A percentile compares a stretch with the other conserved stretches of the same genome.
Evolutionary conservation across 2,888 invertebrate species (phyloP).

Genomic region (Lithophane leautieri): DNA sequence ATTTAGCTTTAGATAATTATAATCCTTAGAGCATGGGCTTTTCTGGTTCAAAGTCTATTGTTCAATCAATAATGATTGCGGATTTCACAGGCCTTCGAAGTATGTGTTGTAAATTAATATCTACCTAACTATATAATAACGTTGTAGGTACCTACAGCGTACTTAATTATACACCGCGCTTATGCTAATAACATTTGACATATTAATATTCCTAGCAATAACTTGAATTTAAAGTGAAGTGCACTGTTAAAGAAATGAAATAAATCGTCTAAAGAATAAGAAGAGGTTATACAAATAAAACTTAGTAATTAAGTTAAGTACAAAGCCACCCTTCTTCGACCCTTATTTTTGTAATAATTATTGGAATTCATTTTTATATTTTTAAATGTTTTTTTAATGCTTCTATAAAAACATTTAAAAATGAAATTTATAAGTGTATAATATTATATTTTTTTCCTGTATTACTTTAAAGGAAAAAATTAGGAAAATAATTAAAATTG

Average conservation of each 20-base stretch:
- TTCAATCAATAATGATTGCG: no score
- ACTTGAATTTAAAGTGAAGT: conserved; percentile 23
- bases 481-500: conserved; percentile 21
- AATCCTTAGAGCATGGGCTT: neutral
- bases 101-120: neutral
- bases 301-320: conserved; percentile 5
- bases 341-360: conserved; percentile 15
- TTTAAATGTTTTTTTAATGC: no score
- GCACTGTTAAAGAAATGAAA: conserved; percentile 17
- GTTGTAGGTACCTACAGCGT: neutral
- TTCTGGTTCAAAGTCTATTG: no score
- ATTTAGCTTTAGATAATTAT: neutral
- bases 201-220: conserved; percentile 13
- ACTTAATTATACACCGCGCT: neutral
- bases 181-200: conserved; percentile 15
- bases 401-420: no score
- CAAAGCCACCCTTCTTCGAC: conserved; percentile 13
- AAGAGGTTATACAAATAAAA: conserved; percentile 7
- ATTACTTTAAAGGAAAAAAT: no score
- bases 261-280: conserved; percentile 1
- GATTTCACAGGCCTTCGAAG: neutral
- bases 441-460: no score
- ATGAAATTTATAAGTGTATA: no score
- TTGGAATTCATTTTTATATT: neutral
- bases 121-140: neutral